Conservation (phyloP, 2,888 invertebrate genomes). For the Epirrita christyi region DNA sequence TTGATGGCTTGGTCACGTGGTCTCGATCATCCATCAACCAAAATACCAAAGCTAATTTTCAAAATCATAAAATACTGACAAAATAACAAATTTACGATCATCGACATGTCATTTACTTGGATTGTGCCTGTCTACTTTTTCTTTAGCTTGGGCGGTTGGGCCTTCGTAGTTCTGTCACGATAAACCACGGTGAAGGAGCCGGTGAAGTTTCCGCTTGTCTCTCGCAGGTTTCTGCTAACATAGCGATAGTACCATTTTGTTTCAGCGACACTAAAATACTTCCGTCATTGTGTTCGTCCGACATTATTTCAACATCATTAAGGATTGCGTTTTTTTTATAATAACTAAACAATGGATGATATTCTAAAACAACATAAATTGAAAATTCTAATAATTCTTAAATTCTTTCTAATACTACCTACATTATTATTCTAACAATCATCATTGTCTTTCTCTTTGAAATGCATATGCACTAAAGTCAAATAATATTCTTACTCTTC, state of each 20-base stretch:
- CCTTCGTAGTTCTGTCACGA: slow-evolving; percentile 40
- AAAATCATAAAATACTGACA: slow-evolving; percentile 45
- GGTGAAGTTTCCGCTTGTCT: slow-evolving; percentile 25
- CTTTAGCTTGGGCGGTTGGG: slow-evolving; percentile 45
- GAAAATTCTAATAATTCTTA: too few species aligned
- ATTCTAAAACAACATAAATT: too few species aligned
- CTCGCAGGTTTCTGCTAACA: slow-evolving; percentile 8
- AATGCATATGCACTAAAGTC: too few species aligned
- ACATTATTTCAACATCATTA: slow-evolving; percentile 13
- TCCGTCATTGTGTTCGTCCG: slow-evolving; percentile 25
- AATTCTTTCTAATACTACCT: too few species aligned
- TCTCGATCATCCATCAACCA: slow-evolving; percentile 43
- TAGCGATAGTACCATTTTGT: slow-evolving; percentile 7
- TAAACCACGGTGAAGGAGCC: slow-evolving; percentile 30
- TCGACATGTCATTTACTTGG: slow-evolving; percentile 71
- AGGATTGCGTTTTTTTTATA: too few species aligned
- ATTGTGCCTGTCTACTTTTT: slow-evolving; percentile 36
- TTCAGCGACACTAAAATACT: slow-evolving; percentile 22
- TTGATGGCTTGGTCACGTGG: slow-evolving; percentile 61
- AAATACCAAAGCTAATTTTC: slow-evolving; percentile 43
- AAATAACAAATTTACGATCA: slow-evolving; percentile 57
- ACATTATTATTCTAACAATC: too few species aligned
- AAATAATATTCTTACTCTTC: too few species aligned
- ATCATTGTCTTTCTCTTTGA: too few species aligned
- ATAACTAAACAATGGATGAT: too few species aligned